Evolutionary conservation across 2,888 invertebrate species (phyloP), one percentile per base, ranked within the genome.

Genomic region (Erebia ligea): DNA sequence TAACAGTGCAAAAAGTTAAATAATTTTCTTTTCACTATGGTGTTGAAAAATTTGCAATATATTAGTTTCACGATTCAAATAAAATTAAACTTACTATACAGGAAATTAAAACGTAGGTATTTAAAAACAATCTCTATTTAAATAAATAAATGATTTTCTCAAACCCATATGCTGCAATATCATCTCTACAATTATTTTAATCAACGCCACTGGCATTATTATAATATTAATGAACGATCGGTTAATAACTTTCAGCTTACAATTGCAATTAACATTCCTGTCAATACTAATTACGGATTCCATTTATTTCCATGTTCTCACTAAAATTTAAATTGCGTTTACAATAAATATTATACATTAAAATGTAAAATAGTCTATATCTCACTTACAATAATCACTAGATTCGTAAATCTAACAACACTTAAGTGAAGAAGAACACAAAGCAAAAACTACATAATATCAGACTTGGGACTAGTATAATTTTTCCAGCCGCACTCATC

Each of bases 391-490:
- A 72, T 73, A 74, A 71, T 70, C 50, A 69, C 70, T 75, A 73
- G 69, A 74, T 67, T 59, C 40, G 66, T 67, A 21, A 17, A 72
- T 50, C 69, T 58, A 56, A 67, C 34, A 62, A 77, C 67, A 77
- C 76, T 80, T 90, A 91, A 82, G 90, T 91, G 76, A 90, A 88
- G 80, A 88, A 88, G 82, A 90, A 92, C 72, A 82, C 81, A 76
- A 89, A 86, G 80, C 82, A 86, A 71, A 83, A 75, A 82, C 83
- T 81, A 84, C 86, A 89, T 84, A 88, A 80, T 54, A 86, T 76
- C n/a, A 77, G 65, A 58, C 71, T 67, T n/a, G 73, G 68, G 73
- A 85, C 75, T 66, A 82, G 76, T 54, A 66, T 59, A 9, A 34
- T 56, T 19, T 78, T 79, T 72, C 76, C 77, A 75, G 83, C 85